phyloP scores from a whole-genome alignment of 2,113 vertebrate species.

The Gymnocephalus cernua region DNA sequence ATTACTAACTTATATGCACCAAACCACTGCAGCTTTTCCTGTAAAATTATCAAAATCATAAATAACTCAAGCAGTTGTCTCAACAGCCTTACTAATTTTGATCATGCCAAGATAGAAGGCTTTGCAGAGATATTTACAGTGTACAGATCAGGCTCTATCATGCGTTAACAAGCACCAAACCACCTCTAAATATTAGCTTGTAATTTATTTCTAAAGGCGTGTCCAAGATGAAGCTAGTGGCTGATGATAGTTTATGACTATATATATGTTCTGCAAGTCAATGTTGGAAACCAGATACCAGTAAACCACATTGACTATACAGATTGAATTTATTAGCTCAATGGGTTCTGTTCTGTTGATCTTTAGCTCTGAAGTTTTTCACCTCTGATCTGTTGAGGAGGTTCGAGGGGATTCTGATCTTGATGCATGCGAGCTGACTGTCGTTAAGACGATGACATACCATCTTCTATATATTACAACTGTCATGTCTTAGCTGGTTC shows the following conservation, averaged over 20 bases:
- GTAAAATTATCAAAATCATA: conserved; percentile 8
- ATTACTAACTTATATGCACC: neutral
- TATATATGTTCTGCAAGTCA: neutral
- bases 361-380: neutral
- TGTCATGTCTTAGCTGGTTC: conserved; percentile 4
- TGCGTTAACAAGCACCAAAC: neutral
- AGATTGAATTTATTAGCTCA: neutral
- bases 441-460: neutral
- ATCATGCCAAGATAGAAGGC: neutral
- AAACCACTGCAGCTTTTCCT: neutral
- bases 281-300: neutral
- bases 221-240: neutral
- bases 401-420: neutral
- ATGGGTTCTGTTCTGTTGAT: conserved; percentile 4
- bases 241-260: neutral
- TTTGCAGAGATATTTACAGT: neutral
- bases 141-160: neutral
- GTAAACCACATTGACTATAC: neutral
- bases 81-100: neutral
- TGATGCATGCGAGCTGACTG: neutral
- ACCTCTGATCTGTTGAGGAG: neutral
- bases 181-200: neutral
- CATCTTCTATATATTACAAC: neutral
- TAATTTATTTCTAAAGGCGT: conserved; percentile 2
- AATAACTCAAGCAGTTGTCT: neutral